Conservation (phyloP, 2,113 vertebrate genomes). For the Alligator sinensis region DNA sequence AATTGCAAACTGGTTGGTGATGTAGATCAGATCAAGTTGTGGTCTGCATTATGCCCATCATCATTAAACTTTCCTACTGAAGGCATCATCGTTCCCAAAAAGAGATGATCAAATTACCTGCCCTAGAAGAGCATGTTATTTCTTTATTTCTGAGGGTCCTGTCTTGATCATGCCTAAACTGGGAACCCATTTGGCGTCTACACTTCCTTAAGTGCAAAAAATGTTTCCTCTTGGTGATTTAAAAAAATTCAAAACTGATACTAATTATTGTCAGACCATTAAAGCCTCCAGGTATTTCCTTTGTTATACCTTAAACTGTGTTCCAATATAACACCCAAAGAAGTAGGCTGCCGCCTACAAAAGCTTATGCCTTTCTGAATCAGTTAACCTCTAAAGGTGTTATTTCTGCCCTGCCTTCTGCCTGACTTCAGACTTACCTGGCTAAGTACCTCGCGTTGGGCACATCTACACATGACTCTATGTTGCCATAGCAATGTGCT, state of each 20-base stretch:
- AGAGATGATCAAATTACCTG: background rate
- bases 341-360: no score
- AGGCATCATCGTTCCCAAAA: background rate
- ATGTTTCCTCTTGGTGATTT: background rate
- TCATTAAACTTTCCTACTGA: background rate
- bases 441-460: no score
- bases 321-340: background rate
- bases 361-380: background rate
- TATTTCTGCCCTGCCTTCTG: constrained; percentile 27
- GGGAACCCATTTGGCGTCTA: background rate
- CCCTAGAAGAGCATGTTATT: background rate
- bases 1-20: background rate
- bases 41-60: background rate
- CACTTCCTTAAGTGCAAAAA: background rate
- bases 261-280: constrained; percentile 51
- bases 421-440: no score
- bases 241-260: background rate
- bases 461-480: no score
- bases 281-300: constrained; percentile 27
- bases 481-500: no score
- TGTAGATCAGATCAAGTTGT: background rate
- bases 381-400: constrained; percentile 53
- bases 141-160: background rate
- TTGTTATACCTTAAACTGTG: constrained; percentile 7
- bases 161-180: background rate